Base-by-base conservation (phyloP, 2,888 invertebrate species). In the Drosophila seclusa region DNA sequence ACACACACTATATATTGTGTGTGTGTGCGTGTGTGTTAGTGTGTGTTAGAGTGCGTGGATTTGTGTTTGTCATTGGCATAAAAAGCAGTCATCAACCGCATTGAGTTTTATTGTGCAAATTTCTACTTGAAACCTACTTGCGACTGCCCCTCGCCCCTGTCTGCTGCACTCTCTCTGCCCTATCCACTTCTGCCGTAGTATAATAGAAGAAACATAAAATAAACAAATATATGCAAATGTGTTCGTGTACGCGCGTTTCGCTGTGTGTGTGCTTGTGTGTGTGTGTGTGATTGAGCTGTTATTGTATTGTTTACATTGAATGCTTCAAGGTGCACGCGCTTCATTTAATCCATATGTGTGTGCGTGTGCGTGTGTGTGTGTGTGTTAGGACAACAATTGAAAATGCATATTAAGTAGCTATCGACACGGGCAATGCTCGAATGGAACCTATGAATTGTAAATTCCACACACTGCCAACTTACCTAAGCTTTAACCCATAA, bases 141-240 rank as follows among this genome's bases (percentile, higher is more conserved):
- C 62, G 61, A 50, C 60, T 52, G 59, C 49, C 62, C 45, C 66
- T 24, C 50, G 34, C 36, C 24, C 27, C 38, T n/a, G 0, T 11
- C n/a, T 50, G 8, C n/a, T 21, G 11, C 32, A 8, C 18, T 24
- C 18, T 18, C 34, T 32, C 53, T 27, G 16, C 18, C 31, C 40
- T 5, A 32, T 32, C 16, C 53, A 29, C 58, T 38, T 27, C 48
- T 49, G 38, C 58, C 27, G 38, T 68, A 57, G 49, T 49, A 73
- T 69, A 64, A 76, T 61, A 82, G 87, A 78, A 71, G 70, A 75
- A 76, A 76, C 76, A 84, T 84, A 86, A 85, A 87, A 87, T 87
- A 87, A 84, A 84, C 87, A 84, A 80, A 87, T 83, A 86, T 88
- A 83, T 83, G 83, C 88, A 83, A 83, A 83, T 83, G 73, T 54